Evolutionary conservation across 2,113 vertebrate species (phyloP), one percentile per base, ranked within the genome.

Genomic region (Engystomops pustulosus): DNA sequence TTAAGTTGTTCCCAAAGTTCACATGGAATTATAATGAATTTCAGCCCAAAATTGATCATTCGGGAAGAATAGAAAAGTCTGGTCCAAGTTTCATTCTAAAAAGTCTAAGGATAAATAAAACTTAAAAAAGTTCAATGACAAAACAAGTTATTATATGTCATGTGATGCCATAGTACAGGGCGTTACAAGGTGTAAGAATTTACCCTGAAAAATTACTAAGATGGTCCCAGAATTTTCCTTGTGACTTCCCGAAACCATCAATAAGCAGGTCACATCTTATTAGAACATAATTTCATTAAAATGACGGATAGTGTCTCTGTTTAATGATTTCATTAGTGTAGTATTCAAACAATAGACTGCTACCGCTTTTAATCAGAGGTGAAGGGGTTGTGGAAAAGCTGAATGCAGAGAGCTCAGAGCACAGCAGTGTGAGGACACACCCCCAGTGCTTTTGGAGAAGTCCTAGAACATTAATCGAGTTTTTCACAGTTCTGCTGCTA

Each of bases 1-100:
- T 76, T 76, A 76, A 36, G 47, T 76, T 10, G 74, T 55, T 75
- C 45, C 45, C 71, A 51, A 25, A 75, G 45, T 75, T 75, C 71
- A 75, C 71, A 49, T 51, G 25, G 32, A 75, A 75, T 32, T 32
- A 75, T 49, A 51, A 75, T 49, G 45, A 75, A 75, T 51, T 77
- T 77, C 49, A 58, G 74, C 27, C 74, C 49, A 55, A 77, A 77
- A 77, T 58, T 36, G 27, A 77, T 36, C 47, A 58, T 32, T 58
- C 4, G 32, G 72, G 72, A 32, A 75, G 15, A 25, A 44, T 45
- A 47, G 25, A 44, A 44, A 72, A 45, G 11, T 3, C 41, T 25
- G 4, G 69, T 71, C 69, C 20, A 71, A 72, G n/a, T 72, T 15
- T 45, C 38, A n/a, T 6, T 2, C 17, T 41, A 45, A 72, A 72